phyloP scores from a whole-genome alignment of 1,140 invertebrate species.

The Diabrotica virgifera region DNA sequence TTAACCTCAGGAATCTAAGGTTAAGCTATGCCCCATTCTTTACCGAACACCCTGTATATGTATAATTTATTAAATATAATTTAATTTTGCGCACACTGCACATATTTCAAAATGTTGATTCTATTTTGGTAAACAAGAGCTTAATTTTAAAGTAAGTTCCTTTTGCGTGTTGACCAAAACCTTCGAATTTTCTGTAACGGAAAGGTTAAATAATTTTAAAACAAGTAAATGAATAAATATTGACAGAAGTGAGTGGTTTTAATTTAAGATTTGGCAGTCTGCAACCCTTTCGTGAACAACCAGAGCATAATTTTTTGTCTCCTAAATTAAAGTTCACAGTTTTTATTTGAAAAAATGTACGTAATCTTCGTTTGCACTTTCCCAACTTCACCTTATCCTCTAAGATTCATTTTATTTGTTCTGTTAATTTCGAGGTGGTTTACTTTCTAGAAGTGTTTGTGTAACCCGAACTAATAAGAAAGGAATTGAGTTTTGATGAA shows the following conservation, averaged over 20 bases:
- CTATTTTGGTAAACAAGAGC: no score
- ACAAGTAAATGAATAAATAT: neutral
- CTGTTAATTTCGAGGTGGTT: neutral
- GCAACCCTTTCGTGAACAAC: no score
- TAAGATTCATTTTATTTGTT: constrained; percentile 1
- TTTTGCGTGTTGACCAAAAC: no score
- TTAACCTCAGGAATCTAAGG: no score
- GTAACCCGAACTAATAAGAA: constrained; percentile 2
- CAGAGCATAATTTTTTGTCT: neutral
- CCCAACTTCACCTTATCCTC: neutral
- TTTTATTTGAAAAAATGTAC: neutral
- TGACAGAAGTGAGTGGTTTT: neutral
- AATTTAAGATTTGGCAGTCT: neutral
- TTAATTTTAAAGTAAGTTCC: no score
- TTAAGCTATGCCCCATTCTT: no score
- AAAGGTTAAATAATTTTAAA: no score
- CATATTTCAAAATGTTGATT: no score
- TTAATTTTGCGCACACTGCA: no score
- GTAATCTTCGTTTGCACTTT: neutral
- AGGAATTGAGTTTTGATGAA: neutral
- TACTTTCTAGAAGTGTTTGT: constrained; percentile 3
- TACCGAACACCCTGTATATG: no score
- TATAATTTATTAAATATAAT: no score
- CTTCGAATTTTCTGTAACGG: no score
- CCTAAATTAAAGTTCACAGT: neutral